Conservation (phyloP, 2,797 vertebrate species). For the Acanthopagrus latus region DNA sequence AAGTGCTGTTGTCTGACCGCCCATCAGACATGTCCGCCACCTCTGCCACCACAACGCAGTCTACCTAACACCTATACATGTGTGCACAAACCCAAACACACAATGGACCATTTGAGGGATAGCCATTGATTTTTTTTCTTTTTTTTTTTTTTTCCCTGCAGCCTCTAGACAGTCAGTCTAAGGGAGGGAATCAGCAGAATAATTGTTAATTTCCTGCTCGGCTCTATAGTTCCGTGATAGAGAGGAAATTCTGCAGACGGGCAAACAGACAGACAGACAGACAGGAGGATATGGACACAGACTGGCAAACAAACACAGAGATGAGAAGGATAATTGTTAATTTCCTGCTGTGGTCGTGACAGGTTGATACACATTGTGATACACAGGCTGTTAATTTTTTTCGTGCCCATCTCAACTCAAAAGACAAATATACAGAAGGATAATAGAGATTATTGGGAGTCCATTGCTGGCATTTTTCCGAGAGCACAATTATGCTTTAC, state of each 20-base stretch:
- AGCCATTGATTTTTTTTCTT: conserved; percentile 61
- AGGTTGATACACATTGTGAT: conserved; percentile 40
- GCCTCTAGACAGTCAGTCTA: conserved; percentile 39
- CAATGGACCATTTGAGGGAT: conserved; percentile 33
- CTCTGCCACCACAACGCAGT: not conserved
- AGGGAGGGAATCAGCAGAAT: conserved; percentile 58
- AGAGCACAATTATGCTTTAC: not conserved
- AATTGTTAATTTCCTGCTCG: conserved; percentile 78
- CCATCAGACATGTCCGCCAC: not conserved
- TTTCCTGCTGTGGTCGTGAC: conserved; percentile 63
- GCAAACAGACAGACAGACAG: conserved; percentile 42
- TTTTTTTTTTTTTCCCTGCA: conserved; percentile 30
- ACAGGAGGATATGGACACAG: conserved; percentile 43
- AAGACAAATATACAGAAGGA: conserved; percentile 23
- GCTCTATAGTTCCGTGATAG: conserved; percentile 56
- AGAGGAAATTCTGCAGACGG: conserved; percentile 65
- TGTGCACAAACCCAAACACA: conserved; percentile 20
- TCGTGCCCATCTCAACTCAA: conserved; percentile 35
- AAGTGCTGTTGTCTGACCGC: not conserved
- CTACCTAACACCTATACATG: not conserved
- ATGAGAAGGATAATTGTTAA: conserved; percentile 71
- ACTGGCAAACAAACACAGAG: conserved; percentile 50
- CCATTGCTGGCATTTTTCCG: not conserved
- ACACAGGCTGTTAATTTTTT: conserved; percentile 20
- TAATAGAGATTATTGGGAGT: conserved; percentile 7